Conservation (phyloP, 2,113 vertebrate species). For the Phaethon lepturus region DNA sequence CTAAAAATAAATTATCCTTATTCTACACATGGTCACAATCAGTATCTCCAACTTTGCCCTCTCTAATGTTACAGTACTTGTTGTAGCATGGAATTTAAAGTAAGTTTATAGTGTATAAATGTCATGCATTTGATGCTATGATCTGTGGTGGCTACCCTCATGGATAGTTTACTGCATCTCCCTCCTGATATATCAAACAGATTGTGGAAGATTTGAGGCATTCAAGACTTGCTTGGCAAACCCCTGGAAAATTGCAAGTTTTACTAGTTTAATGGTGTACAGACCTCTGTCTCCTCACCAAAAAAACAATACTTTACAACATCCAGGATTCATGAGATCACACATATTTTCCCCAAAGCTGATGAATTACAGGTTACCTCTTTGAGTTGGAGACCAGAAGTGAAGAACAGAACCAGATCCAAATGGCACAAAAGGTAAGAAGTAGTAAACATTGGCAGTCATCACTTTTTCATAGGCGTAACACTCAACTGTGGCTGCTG, state of each 20-base stretch:
- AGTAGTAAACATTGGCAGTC: neutral
- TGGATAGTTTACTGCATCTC: conserved; percentile 23
- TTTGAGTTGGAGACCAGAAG: neutral
- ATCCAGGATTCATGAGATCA: conserved; percentile 60
- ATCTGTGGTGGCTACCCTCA: neutral
- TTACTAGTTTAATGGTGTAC: conserved; percentile 51
- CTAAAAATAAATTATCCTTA: conserved; percentile 40
- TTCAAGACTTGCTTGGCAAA: conserved; percentile 57
- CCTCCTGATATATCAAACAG: conserved; percentile 45
- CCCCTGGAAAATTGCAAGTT: conserved; percentile 17
- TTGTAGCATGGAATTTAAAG: conserved; percentile 43
- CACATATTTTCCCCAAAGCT: conserved; percentile 33
- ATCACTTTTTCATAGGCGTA: neutral
- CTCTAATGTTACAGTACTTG: conserved; percentile 34
- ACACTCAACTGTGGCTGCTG: neutral
- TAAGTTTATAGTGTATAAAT: conserved; percentile 15
- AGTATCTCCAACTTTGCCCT: neutral
- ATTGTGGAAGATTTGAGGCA: conserved; percentile 21
- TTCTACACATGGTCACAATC: conserved; percentile 39
- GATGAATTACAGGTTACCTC: conserved; percentile 39
- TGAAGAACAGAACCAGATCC: neutral
- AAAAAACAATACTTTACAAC: conserved; percentile 16
- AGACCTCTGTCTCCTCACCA: conserved; percentile 50
- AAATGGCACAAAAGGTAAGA: neutral
- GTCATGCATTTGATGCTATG: neutral